Base-by-base conservation (phyloP, 2,888 invertebrate genomes). In the Therioaphis trifolii region DNA sequence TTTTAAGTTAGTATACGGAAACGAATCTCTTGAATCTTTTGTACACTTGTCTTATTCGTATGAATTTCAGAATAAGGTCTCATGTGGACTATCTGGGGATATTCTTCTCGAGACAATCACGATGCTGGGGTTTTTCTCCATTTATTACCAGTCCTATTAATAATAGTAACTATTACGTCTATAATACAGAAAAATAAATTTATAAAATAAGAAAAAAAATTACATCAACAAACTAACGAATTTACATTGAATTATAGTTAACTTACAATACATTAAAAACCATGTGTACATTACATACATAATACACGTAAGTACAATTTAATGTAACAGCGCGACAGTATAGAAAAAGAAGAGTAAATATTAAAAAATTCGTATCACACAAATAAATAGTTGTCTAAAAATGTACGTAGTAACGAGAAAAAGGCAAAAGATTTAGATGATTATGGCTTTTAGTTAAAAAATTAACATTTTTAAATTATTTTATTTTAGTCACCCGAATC, bases 111-210 rank as follows among this genome's bases (percentile, higher is more conserved):
- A n/a, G n/a, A n/a, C n/a, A n/a, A n/a, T n/a, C n/a, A n/a, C n/a
- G n/a, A n/a, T n/a, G n/a, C n/a, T n/a, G n/a, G n/a, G n/a, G n/a
- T n/a, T n/a, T n/a, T n/a, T n/a, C n/a, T n/a, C n/a, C n/a, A n/a
- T n/a, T n/a, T n/a, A n/a, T n/a, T n/a, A 35, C 35, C 3, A 35
- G 35, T 35, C 3, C 3, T 7, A 35, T 5, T 5, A 5, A 35
- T 35, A 35, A 7, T 35, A 35, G 35, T 35, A 5, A 75, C 24
- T 24, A 21, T 76, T 46, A 68, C 21, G 55, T 55, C 68, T 79
- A 69, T 79, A n/a, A 69, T 79, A 79, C 40, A 79, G 68, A 79
- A 69, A 69, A 76, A 46, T 69, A 69, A 68, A 55, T 61, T 76
- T 63, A 14, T 14, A 15, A 27, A 78, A 68, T 24, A 68, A n/a